Conservation (phyloP, 2,797 vertebrate species). For the Oreonectes daqikongensis region DNA sequence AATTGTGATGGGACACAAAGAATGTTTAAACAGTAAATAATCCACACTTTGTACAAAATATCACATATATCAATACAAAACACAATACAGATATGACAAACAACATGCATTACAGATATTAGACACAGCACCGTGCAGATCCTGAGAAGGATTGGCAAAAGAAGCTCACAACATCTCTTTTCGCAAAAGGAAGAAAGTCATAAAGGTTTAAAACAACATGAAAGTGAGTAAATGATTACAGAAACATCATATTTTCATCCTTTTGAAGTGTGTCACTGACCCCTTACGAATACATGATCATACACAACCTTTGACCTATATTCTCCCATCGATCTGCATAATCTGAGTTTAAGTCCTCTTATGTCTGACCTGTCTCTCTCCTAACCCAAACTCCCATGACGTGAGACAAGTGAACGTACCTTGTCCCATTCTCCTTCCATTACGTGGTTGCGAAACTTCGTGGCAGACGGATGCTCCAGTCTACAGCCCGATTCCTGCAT, state of each 20-base stretch:
- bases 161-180: background rate
- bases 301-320: background rate
- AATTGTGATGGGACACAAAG: too few species aligned
- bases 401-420: conserved; percentile 75
- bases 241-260: background rate
- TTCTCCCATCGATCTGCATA: background rate
- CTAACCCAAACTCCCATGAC: background rate
- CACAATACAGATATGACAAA: background rate
- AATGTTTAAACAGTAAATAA: background rate
- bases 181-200: background rate
- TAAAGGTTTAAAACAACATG: background rate
- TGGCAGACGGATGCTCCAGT: conserved; percentile 97
- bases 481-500: conserved; percentile 99
- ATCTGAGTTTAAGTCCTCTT: background rate
- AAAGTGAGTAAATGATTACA: background rate
- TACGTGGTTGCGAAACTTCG: conserved; percentile 99
- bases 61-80: too few species aligned
- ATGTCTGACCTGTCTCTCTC: background rate
- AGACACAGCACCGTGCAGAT: background rate
- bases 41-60: background rate
- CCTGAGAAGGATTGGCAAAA: background rate
- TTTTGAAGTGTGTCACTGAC: background rate
- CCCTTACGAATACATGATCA: background rate
- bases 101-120: background rate
- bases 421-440: conserved; percentile 99